Evolutionary conservation across 2,888 invertebrate genomes (phyloP), one percentile per base, ranked within the genome.

Genomic region (Drosophila monieri): DNA sequence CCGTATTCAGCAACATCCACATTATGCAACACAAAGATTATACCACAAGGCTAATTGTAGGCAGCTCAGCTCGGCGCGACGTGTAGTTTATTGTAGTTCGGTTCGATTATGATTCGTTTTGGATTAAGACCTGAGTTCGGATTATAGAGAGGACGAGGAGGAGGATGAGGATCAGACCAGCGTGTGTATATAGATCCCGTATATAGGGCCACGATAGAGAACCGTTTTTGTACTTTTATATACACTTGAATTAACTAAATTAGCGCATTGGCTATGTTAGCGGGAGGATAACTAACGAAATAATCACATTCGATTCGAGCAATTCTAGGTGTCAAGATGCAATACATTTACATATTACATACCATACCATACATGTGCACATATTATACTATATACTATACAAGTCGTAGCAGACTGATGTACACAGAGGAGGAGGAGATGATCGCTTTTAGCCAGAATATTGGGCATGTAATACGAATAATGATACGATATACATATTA

Each of bases 181-280:
- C 57, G 68, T 56, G 59, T 70, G 60, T 68, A 70, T 70, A 70
- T 18, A 18, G 1, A 18, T 18, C 48, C 48, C 56, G 56, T 48
- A 62, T 37, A 55, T 43, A 56, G 60, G 54, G 66, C 64, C 69
- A 70, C 78, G 64, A 77, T 74, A 15, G 41, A 48, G 30, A 49
- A 55, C 49, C 55, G 73, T 85, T 83, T 83, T 83, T 88, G 84
- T 83, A 83, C 81, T 83, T 83, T 88, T 81, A 81, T 81, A 81
- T 79, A 71, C 73, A 71, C 73, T 88, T 77, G 64, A 56, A 74
- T 59, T 77, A 77, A 76, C 65, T 46, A 55, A 77, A 76, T 85
- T 79, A 48, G 32, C 41, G 58, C 62, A 80, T 78, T 77, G 86
- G 74, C 75, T 64, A 74, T 68, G 54, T 58, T 56, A 55, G 49